Evolutionary conservation across 2,888 invertebrate species (phyloP).

Genomic region (Suillia variegata): DNA sequence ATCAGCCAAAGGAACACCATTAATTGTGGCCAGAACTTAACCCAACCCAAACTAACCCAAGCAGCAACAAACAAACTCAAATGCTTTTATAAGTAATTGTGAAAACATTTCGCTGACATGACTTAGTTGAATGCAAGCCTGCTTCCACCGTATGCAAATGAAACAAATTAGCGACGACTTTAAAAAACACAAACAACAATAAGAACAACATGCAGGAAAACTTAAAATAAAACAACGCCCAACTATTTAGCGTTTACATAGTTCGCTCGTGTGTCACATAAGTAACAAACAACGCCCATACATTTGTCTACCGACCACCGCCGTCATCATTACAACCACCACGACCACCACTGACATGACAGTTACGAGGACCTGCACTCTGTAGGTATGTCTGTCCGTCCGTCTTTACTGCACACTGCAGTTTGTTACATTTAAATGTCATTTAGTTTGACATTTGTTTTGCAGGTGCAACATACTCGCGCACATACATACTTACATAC

Average conservation of each 20-base stretch:
- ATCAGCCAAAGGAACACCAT: neutral
- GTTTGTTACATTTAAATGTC: slow-evolving; percentile 24
- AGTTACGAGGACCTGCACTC: too few relatives aligned
- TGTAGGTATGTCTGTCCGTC: too few relatives aligned
- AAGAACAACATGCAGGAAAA: too few relatives aligned
- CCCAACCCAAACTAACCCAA: too few relatives aligned
- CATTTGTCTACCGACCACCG: neutral
- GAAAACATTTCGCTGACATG: too few relatives aligned
- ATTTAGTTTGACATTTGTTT: slow-evolving; percentile 30
- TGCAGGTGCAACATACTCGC: slow-evolving; percentile 28
- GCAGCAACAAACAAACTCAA: too few relatives aligned
- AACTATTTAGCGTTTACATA: neutral
- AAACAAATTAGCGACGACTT: neutral
- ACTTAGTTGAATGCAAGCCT: neutral
- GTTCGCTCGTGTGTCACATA: neutral
- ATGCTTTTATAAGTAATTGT: neutral
- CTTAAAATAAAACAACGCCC: neutral
- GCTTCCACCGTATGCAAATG: neutral
- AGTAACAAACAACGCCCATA: neutral
- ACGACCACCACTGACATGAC: too few relatives aligned
- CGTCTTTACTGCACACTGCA: too few relatives aligned
- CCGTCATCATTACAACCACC: too few relatives aligned
- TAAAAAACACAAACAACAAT: neutral
- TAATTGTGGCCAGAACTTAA: neutral
- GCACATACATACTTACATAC: neutral